phyloP scores from a whole-genome alignment of 2,113 vertebrate genomes.

The Tor tambroides region DNA sequence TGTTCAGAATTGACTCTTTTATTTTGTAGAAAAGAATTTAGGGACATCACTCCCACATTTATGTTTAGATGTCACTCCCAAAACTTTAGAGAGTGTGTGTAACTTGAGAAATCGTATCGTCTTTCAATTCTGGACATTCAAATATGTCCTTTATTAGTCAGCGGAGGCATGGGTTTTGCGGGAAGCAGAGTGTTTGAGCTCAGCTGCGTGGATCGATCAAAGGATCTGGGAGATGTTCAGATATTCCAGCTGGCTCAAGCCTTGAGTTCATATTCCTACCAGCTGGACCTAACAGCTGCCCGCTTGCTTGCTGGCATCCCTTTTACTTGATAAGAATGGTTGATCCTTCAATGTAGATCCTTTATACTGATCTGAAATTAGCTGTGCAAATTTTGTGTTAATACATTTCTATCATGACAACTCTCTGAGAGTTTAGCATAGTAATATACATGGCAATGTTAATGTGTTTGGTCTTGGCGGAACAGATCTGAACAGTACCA shows the following conservation, averaged over 20 bases:
- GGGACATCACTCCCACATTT: not conserved
- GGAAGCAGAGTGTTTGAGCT: not conserved
- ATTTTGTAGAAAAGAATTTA: no score
- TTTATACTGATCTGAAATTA: not conserved
- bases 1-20: not conserved
- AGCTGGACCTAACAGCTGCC: slow-evolving; percentile 6
- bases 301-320: not conserved
- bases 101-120: not conserved
- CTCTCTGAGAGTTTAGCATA: no score
- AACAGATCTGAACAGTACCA: no score
- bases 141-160: not conserved
- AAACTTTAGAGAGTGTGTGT: not conserved
- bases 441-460: no score
- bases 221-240: not conserved
- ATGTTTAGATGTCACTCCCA: not conserved
- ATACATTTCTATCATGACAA: no score
- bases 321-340: not conserved
- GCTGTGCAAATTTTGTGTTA: not conserved
- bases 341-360: not conserved
- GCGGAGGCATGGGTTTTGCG: not conserved
- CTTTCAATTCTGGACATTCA: not conserved
- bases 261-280: not conserved
- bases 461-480: no score
- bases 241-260: not conserved
- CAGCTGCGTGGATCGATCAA: not conserved